Evolutionary conservation across 2,797 vertebrate species (phyloP), one percentile per base, ranked within the genome.

Genomic region (Xyrichtys novacula): DNA sequence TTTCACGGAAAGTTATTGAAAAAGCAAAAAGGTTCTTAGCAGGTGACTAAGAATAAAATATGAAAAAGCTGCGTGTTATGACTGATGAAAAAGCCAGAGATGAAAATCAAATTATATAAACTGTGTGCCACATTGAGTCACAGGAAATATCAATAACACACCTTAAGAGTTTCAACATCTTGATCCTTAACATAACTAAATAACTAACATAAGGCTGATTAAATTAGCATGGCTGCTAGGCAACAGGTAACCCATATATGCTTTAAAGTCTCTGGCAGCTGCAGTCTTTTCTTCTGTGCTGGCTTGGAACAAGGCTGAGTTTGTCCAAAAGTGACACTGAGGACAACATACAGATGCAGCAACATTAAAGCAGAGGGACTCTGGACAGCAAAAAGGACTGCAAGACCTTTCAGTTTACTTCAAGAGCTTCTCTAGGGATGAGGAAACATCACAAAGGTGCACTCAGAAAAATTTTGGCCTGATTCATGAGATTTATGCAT

Each of bases 151-250:
- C 31, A 31, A 31, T 10, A 40, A 69, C 31, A 20, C 47, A 44
- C 25, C 44, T 38, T 4, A 48, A 23, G 47, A 65, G 1, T 50
- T 65, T 48, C 39, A 64, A 60, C 34, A 74, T 65, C 38, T 62
- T 81, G 7, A 38, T 29, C 25, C 38, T 52, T 52, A 38, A 34
- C 31, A 9, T 36, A 36, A 34, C 4, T 17, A 15, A 67, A 81
- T 49, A 65, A 78, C 20, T 63, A 58, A 81, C 67, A 78, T 50
- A 64, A 52, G 25, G 65, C 74, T 68, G 79, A 83, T 76, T 88
- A 85, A 87, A 88, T 90, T 85, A 76, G 49, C 8, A 0, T 10
- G 26, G 91, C 92, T 88, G 86, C 91, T 48, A 76, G 59, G 90
- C 75, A 91, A 92, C 91, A 71, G 70, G 62, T 75, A 71, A 88